phyloP scores from a whole-genome alignment of 2,888 invertebrate genomes.

The Marasmarcha lunaedactyla region DNA sequence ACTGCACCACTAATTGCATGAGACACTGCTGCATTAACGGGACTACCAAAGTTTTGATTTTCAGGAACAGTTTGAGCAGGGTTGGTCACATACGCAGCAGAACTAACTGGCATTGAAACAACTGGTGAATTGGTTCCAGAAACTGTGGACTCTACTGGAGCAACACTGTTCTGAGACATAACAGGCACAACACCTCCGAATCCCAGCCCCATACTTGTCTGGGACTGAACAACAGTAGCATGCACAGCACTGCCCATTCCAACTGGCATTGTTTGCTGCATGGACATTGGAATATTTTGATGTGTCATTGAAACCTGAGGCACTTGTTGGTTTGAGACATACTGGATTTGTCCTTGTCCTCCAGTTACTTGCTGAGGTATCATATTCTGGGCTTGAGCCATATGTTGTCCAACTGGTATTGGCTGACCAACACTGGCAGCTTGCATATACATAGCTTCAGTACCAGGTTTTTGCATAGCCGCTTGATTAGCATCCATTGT shows the following conservation, averaged over 20 bases:
- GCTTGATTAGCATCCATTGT: constrained; percentile 67
- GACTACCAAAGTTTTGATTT: constrained; percentile 63
- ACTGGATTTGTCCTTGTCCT: constrained; percentile 56
- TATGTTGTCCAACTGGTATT: constrained; percentile 54
- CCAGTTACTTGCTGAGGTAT: constrained; percentile 55
- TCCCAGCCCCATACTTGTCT: constrained; percentile 57
- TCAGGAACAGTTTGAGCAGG: constrained; percentile 47
- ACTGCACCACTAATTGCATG: constrained; percentile 56
- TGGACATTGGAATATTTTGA: constrained; percentile 65
- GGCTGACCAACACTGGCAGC: constrained; percentile 50
- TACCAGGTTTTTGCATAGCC: constrained; percentile 66
- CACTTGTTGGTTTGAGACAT: constrained; percentile 49
- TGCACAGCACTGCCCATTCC: constrained; percentile 57
- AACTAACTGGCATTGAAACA: constrained; percentile 59
- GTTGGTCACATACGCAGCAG: constrained; percentile 45
- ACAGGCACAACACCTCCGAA: constrained; percentile 59
- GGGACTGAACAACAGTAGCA: constrained; percentile 60
- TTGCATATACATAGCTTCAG: constrained; percentile 65
- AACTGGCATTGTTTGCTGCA: constrained; percentile 59
- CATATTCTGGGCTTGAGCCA: constrained; percentile 53
- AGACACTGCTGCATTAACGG: constrained; percentile 62
- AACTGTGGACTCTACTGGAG: constrained; percentile 47
- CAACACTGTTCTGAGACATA: constrained; percentile 64
- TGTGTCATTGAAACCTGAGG: constrained; percentile 54
- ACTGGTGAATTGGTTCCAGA: constrained; percentile 66